These are phyloP conservation scores for Netelia melanura DNA, from an alignment of 2,888 invertebrate genomes.

Conservation along the genomic window DNA sequence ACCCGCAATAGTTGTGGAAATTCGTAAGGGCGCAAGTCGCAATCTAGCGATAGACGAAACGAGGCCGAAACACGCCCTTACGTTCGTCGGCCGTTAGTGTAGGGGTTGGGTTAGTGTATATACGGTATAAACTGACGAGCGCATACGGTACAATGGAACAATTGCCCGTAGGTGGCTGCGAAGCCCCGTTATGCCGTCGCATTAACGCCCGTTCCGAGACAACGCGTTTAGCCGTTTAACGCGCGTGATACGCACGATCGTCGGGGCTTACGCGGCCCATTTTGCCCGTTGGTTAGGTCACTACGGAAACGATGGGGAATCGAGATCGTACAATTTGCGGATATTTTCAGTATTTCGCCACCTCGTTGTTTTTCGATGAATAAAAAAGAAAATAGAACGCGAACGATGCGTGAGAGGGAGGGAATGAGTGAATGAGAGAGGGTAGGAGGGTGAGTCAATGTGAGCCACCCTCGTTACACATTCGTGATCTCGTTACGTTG, in stretches of 20 bases:
- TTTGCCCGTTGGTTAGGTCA: constrained; percentile 1
- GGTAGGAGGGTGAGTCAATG: not conserved
- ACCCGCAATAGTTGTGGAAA: not conserved
- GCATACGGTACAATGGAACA: constrained; percentile 13
- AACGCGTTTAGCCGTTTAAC: constrained; percentile 37
- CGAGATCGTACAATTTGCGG: constrained; percentile 1
- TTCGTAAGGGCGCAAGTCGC: not conserved
- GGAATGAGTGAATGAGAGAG: not conserved
- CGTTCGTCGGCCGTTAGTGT: not conserved
- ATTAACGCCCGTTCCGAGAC: constrained; percentile 28
- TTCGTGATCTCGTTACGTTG: constrained; percentile 47
- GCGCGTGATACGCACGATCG: constrained; percentile 30
- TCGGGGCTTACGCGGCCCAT: constrained; percentile 36
- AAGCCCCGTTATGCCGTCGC: constrained; percentile 35
- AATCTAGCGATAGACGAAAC: not conserved
- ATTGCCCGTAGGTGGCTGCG: constrained; percentile 10
- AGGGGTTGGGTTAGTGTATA: not conserved
- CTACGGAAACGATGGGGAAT: not conserved
- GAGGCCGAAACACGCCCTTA: not conserved
- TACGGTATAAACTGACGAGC: not conserved
- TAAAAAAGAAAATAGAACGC: not conserved
- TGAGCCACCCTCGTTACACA: constrained; percentile 23
- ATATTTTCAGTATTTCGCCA: not conserved
- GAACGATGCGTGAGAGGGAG: not conserved
- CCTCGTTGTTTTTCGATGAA: not conserved